Evolutionary conservation across 2,113 vertebrate species (phyloP).

Genomic region (Phyllostomus hastatus): DNA sequence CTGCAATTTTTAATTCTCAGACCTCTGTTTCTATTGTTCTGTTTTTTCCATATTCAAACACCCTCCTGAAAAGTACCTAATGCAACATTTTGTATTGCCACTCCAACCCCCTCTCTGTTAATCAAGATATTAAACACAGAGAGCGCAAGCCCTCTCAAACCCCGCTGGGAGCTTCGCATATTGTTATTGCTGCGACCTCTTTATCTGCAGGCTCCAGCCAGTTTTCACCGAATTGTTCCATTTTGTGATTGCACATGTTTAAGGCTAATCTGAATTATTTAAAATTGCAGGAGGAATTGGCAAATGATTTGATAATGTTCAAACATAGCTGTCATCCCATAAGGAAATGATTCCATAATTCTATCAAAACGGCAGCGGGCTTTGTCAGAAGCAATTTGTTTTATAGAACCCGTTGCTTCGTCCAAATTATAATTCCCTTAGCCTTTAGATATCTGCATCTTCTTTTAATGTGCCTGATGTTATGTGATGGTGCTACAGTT

Average conservation of each 20-base stretch:
- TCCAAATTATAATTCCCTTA: slow-evolving; percentile 29
- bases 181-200: neutral
- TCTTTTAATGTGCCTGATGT: slow-evolving; percentile 24
- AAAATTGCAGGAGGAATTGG: slow-evolving; percentile 39
- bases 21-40: neutral
- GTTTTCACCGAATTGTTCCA: neutral
- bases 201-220: neutral
- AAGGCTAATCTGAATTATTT: slow-evolving; percentile 46
- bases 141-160: neutral
- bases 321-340: slow-evolving; percentile 4
- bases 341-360: slow-evolving; percentile 46
- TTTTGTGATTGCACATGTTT: slow-evolving; percentile 18
- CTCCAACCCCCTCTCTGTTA: neutral
- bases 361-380: slow-evolving; percentile 29
- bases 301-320: slow-evolving; percentile 42
- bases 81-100: neutral
- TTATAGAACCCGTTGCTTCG: slow-evolving; percentile 1
- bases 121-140: neutral
- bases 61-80: neutral
- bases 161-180: neutral
- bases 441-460: slow-evolving; percentile 18
- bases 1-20: neutral
- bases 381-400: slow-evolving; percentile 62
- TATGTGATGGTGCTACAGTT: neutral
- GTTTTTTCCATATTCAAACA: neutral